Conservation (phyloP, 2,113 vertebrate genomes). For the Todiramphus saurophagus region DNA sequence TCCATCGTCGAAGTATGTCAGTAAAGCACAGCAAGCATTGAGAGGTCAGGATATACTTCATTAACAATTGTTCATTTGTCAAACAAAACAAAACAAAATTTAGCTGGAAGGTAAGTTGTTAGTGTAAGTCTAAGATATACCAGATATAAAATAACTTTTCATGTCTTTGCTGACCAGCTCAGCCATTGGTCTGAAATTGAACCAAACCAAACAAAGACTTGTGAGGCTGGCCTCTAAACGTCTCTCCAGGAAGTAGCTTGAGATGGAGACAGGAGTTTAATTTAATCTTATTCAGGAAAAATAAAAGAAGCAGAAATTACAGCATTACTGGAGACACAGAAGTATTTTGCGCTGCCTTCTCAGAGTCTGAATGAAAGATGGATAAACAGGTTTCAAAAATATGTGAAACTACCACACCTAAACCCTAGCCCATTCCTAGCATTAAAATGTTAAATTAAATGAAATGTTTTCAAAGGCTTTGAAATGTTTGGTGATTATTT, state of each 20-base stretch:
- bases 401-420: constrained; percentile 68
- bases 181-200: not conserved
- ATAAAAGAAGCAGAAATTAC: constrained; percentile 49
- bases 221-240: not conserved
- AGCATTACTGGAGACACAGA: constrained; percentile 25
- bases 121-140: not conserved
- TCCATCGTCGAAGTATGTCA: rapidly evolving
- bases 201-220: not conserved
- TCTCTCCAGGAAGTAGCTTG: not conserved
- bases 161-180: not conserved
- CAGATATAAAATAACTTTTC: not conserved
- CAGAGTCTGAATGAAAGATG: constrained; percentile 52
- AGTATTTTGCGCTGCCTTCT: constrained; percentile 45
- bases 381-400: constrained; percentile 67
- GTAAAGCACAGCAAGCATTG: not conserved
- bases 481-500: constrained; percentile 18
- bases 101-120: not conserved
- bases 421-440: constrained; percentile 22
- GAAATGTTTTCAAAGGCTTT: constrained; percentile 23
- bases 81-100: not conserved
- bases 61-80: not conserved
- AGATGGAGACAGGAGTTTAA: constrained; percentile 25
- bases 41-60: not conserved
- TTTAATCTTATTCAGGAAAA: constrained; percentile 11
- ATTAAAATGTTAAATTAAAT: constrained; percentile 40